Percentiles rank a stretch among this genome's conserved stretches.
Conservation (phyloP, 2,113 vertebrate species). For the Caretta caretta region DNA sequence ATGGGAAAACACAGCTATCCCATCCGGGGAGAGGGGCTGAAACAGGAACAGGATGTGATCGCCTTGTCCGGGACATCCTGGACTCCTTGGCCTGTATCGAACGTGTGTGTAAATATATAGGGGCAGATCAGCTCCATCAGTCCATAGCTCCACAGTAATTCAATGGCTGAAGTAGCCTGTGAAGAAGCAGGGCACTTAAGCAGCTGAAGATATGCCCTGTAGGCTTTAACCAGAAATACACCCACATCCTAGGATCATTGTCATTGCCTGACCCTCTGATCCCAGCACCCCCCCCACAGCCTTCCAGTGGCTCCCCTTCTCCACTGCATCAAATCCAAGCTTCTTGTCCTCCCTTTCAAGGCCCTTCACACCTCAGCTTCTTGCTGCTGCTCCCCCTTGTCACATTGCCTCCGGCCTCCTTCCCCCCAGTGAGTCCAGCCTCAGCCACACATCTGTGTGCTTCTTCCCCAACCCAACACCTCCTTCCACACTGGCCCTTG, state of each 20-base stretch:
- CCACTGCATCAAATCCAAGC: neutral
- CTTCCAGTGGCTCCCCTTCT: neutral
- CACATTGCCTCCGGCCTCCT: neutral
- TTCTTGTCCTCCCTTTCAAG: neutral
- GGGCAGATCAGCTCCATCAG: neutral
- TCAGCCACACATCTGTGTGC: neutral
- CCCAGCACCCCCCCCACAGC: neutral
- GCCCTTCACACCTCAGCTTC: neutral
- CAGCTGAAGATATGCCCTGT: neutral
- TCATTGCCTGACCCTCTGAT: neutral
- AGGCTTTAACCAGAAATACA: neutral
- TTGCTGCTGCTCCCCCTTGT: neutral
- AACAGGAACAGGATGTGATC: neutral
- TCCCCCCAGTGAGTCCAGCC: neutral
- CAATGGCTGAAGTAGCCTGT: neutral
- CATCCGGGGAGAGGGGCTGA: neutral
- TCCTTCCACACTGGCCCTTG: neutral
- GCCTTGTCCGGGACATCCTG: neutral
- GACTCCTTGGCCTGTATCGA: neutral
- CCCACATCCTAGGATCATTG: too few relatives aligned
- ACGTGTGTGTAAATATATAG: neutral
- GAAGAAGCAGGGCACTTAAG: accelerated
- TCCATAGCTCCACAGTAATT: too few relatives aligned
- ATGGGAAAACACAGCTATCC: neutral
- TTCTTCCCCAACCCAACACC: neutral